phyloP scores from a whole-genome alignment of 1,140 invertebrate genomes.

The Diploscapter pachys region DNA sequence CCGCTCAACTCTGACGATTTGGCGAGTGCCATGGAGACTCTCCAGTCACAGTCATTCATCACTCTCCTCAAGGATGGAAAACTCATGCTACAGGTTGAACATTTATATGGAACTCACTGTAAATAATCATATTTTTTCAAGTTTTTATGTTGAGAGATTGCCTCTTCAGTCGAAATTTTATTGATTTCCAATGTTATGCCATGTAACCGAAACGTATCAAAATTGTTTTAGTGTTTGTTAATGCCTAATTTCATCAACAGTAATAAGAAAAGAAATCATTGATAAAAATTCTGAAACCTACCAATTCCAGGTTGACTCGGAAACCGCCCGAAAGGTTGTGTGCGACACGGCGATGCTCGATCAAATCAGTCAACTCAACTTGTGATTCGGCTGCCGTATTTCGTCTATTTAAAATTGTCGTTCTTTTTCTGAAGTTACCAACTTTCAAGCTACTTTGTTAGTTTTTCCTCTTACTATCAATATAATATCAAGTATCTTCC shows the following conservation, averaged over 20 bases:
- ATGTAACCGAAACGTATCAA: too few relatives aligned
- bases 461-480: conserved; percentile 21
- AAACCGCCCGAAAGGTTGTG: conserved; percentile 16
- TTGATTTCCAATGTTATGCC: too few relatives aligned
- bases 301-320: conserved; percentile 25
- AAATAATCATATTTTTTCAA: too few relatives aligned
- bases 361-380: conserved; percentile 44
- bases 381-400: background rate
- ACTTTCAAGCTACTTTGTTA: background rate
- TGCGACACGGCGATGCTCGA: conserved; percentile 79
- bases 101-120: too few relatives aligned
- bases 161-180: too few relatives aligned
- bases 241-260: too few relatives aligned
- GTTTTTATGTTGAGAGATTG: too few relatives aligned
- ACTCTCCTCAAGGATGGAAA: background rate
- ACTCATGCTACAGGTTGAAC: conserved; percentile 6
- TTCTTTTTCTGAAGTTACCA: background rate
- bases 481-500: background rate
- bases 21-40: conserved; percentile 19
- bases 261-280: background rate
- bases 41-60: conserved; percentile 25
- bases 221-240: too few relatives aligned
- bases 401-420: background rate
- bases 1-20: conserved; percentile 22
- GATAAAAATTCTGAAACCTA: background rate